Percentiles rank a stretch among this genome's conserved stretches.
These are phyloP conservation scores for Psix sp. DNA, from an alignment of 1,140 invertebrate genomes.

Conservation along the genomic window DNA sequence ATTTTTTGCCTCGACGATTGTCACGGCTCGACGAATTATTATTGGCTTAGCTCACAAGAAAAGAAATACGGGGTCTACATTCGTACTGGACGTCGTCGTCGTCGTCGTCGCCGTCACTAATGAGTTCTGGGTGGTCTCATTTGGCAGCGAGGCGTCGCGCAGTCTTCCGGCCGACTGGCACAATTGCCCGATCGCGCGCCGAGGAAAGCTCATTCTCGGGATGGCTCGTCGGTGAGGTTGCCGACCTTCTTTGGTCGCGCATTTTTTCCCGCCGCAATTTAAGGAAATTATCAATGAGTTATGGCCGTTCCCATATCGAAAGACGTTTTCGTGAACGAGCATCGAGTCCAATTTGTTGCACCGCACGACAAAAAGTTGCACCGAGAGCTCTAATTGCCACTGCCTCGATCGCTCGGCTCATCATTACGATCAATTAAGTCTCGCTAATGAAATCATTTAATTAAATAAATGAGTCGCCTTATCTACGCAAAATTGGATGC, in stretches of 20 bases:
- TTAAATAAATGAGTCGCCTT: constrained; percentile 19
- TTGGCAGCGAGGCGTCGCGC: constrained; percentile 59
- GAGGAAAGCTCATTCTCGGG: constrained; percentile 56
- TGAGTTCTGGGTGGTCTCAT: constrained; percentile 59
- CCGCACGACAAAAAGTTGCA: constrained; percentile 11
- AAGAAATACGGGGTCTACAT: constrained; percentile 39
- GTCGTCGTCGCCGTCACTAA: constrained; percentile 36
- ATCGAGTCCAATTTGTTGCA: constrained; percentile 14
- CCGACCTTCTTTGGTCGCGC: constrained; percentile 44
- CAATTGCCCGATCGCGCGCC: constrained; percentile 50
- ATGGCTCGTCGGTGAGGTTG: constrained; percentile 37
- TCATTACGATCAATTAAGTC: constrained; percentile 37
- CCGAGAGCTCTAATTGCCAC: constrained; percentile 20
- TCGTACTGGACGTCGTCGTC: constrained; percentile 29
- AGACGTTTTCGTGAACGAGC: constrained; percentile 5
- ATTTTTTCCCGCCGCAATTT: constrained; percentile 22
- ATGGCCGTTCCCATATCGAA: constrained; percentile 13
- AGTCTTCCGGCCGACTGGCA: constrained; percentile 60
- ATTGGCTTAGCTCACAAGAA: constrained; percentile 29
- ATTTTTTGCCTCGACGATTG: constrained; percentile 34
- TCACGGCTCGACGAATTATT: constrained; percentile 32
- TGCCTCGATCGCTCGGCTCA: constrained; percentile 10
- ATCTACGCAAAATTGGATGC: constrained; percentile 8
- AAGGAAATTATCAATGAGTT: constrained; percentile 43
- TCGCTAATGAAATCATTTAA: constrained; percentile 48